Base-by-base conservation (phyloP, 2,113 vertebrate species). In the Poecile atricapillus region DNA sequence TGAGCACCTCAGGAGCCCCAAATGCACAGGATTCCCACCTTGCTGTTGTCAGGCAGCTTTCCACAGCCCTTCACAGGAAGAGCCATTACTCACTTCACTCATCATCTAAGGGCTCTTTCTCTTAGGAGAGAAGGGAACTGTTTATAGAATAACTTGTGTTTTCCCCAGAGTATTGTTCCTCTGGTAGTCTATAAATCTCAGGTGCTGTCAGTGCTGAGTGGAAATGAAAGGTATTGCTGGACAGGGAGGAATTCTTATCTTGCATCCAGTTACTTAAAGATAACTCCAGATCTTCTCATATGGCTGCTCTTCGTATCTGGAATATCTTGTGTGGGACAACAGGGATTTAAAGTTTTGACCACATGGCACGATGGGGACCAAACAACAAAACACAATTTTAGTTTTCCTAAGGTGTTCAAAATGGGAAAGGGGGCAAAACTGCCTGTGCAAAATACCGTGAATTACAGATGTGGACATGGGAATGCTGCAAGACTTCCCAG, bases 81-180 rank as follows among this genome's bases (percentile, higher is more conserved):
- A 47, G 52, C 30, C 64, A 64, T 92, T 83, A 74, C 52, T 96
- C 89, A 81, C 47, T 64, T 83, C 47, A 56, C 73, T 84, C 43
- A 50, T 68, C 60, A 39, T 55, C 76, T 30, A 39, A 81, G 47
- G 55, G 71, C 64, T 90, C 80, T 60, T 52, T 44, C 80, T 89
- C 39, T 81, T 70, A 70, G 47, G 43, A 86, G 53, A 65, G n/a
- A 79, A 79, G 58, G 80, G 31, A 74, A 67, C 68, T 67, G 60
- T 92, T 93, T 69, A 65, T 17, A 69, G 84, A 91, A 47, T 37
- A 87, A 77, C 55, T 75, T n/a, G 43, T 13, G 37, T 87, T 94
- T 89, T 76, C 46, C 62, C 67, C 62, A 55, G 83, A 0, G 1
- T 39, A 12, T 11, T 50, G 35, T 52, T 83, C 37, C 64, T 52